These are phyloP conservation scores for Ashinkailepas kermadecensis DNA, from an alignment of 2,888 invertebrate genomes.

Conservation along the genomic window DNA sequence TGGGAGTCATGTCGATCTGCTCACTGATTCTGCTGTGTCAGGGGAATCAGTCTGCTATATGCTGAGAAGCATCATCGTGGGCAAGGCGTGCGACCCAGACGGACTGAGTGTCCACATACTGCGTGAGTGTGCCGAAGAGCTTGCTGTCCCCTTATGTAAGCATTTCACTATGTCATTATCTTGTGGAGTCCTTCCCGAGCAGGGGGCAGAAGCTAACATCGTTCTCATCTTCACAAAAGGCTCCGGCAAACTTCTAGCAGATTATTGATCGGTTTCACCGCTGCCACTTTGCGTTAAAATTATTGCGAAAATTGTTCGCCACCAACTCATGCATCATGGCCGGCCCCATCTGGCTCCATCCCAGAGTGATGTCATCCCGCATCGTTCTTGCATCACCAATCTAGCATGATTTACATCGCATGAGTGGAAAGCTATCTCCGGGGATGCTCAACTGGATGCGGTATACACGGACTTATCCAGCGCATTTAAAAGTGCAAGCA, in stretches of 20 bases:
- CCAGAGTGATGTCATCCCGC: background rate
- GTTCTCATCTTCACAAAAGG: background rate
- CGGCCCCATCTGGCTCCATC: background rate
- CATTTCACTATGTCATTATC: background rate
- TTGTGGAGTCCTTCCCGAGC: background rate
- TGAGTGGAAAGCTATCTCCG: background rate
- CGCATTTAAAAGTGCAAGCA: background rate
- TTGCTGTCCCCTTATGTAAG: background rate
- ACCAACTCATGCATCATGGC: background rate
- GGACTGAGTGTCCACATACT: background rate
- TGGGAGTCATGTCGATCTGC: background rate
- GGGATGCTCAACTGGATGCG: background rate
- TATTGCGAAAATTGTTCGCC: background rate
- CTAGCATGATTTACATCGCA: background rate
- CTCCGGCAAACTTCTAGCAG: background rate
- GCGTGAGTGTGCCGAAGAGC: background rate
- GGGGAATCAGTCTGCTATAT: background rate
- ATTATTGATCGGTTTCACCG: background rate
- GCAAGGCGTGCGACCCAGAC: background rate
- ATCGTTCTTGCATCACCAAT: background rate
- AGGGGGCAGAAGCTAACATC: background rate
- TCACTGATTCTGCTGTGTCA: background rate
- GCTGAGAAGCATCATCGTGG: background rate
- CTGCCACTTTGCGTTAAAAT: background rate
- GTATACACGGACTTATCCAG: background rate